phyloP scores from a whole-genome alignment of 2,113 vertebrate genomes.

The Eurystomus gularis region DNA sequence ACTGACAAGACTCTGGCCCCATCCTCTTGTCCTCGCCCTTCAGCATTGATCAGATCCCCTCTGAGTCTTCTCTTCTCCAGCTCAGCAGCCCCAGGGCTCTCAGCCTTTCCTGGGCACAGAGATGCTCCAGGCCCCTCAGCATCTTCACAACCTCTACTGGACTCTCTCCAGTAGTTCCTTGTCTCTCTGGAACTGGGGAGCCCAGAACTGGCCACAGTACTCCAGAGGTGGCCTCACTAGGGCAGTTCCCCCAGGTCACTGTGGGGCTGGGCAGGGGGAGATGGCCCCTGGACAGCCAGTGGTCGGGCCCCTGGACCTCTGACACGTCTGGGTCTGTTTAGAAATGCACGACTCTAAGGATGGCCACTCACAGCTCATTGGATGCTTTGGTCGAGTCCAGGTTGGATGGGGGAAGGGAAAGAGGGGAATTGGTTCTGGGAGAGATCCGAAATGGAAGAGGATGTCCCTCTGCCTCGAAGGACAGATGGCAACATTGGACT shows the following conservation, averaged over 20 bases:
- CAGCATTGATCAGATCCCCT: too few species aligned
- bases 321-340: rapidly evolving
- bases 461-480: slow-evolving; percentile 11
- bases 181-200: not conserved
- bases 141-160: too few species aligned
- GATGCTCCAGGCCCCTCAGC: too few species aligned
- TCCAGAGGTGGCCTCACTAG: not conserved
- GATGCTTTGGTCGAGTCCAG: not conserved
- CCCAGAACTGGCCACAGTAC: not conserved
- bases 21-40: too few species aligned
- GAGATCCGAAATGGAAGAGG: not conserved
- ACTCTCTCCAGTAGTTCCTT: not conserved
- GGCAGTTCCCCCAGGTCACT: not conserved
- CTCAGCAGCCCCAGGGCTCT: too few species aligned
- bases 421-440: not conserved
- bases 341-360: rapidly evolving
- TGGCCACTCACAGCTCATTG: not conserved
- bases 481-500: slow-evolving; percentile 61
- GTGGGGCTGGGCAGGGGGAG: not conserved
- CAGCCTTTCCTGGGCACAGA: too few species aligned
- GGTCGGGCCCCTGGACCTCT: not conserved
- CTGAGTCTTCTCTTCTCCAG: too few species aligned
- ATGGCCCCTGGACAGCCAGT: not conserved
- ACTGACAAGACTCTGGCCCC: too few species aligned
- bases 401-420: not conserved